phyloP scores from a whole-genome alignment of 2,113 vertebrate species.

The Malurus melanocephalus region DNA sequence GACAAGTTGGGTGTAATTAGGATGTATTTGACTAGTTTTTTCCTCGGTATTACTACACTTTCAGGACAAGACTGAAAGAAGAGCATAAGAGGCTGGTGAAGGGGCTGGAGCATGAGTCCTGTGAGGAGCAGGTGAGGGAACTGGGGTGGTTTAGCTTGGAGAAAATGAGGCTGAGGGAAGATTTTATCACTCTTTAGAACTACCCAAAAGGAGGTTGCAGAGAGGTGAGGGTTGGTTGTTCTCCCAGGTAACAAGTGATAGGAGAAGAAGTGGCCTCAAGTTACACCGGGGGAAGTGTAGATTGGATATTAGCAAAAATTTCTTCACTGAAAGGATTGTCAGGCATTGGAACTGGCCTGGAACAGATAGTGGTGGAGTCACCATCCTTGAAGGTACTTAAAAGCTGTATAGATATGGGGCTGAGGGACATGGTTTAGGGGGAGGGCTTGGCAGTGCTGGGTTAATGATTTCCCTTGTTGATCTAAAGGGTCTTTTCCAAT shows the following conservation, averaged over 20 bases:
- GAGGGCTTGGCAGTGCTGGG: not conserved
- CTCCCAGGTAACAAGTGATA: not conserved
- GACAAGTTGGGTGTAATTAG: not conserved
- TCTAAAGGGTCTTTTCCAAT: not conserved
- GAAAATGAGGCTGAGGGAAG: not conserved
- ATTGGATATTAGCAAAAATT: not conserved
- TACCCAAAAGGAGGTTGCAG: not conserved
- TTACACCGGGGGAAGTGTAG: not conserved
- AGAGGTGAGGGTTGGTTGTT: not conserved
- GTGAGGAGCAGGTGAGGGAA: not conserved
- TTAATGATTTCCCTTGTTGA: not conserved
- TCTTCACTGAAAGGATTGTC: not conserved
- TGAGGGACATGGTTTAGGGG: not conserved
- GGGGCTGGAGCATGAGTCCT: not conserved
- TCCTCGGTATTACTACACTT: not conserved
- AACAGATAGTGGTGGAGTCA: not conserved
- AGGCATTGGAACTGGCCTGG: not conserved
- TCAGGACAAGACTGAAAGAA: not conserved
- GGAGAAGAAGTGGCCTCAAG: not conserved
- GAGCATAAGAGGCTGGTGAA: not conserved
- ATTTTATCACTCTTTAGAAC: not conserved
- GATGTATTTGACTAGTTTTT: not conserved
- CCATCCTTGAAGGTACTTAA: not conserved
- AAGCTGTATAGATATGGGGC: not conserved
- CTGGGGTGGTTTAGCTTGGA: not conserved